These are phyloP conservation scores for Sebastolobus altivelis DNA, from an alignment of 2,797 vertebrate genomes.

Conservation along the genomic window DNA sequence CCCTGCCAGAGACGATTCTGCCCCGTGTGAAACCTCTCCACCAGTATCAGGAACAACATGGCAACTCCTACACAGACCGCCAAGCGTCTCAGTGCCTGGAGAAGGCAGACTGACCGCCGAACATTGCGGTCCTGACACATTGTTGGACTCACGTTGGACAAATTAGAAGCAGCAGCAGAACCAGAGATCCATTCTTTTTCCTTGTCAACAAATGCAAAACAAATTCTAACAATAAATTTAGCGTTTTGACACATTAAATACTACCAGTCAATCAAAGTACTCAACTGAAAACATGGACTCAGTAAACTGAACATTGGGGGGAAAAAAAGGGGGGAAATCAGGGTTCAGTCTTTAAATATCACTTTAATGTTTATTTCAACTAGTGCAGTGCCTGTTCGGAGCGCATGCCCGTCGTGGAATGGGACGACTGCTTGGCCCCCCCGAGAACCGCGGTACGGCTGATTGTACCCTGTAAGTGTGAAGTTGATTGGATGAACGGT, in stretches of 20 bases:
- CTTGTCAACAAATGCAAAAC: background rate
- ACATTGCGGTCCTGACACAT: background rate
- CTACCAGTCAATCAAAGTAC: background rate
- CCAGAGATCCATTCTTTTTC: background rate
- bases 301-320: background rate
- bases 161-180: background rate
- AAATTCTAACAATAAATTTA: background rate
- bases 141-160: background rate
- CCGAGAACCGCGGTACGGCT: too few species aligned
- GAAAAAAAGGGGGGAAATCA: background rate
- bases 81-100: background rate
- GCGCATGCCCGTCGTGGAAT: too few species aligned
- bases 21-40: constrained; percentile 35
- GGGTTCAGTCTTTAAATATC: background rate
- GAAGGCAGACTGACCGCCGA: constrained; percentile 4
- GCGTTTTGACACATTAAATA: background rate
- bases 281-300: background rate
- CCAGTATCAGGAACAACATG: constrained; percentile 19
- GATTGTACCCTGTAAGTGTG: too few species aligned
- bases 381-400: too few species aligned
- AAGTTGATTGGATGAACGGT: too few species aligned
- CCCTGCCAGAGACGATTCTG: constrained; percentile 9
- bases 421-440: too few species aligned
- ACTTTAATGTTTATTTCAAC: background rate
- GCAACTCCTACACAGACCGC: constrained; percentile 3